phyloP scores from a whole-genome alignment of 2,888 invertebrate genomes.

The Rhaphigaster nebulosa region DNA sequence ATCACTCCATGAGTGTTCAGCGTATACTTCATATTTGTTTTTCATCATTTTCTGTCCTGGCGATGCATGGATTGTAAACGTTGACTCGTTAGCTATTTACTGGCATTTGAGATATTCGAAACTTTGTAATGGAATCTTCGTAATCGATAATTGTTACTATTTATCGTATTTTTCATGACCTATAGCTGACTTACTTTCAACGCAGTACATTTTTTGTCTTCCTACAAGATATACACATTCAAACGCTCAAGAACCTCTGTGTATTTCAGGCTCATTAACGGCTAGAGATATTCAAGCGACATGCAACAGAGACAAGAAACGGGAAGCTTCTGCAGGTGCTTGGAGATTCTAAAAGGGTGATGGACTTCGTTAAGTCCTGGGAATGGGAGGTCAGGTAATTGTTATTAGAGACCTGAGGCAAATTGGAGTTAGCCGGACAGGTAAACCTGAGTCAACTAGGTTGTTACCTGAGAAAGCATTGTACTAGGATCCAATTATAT shows the following conservation, averaged over 20 bases:
- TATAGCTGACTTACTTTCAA: no score
- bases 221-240: not conserved
- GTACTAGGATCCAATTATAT: not conserved
- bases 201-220: not conserved
- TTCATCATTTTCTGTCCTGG: no score
- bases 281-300: not conserved
- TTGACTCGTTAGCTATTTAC: no score
- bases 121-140: no score
- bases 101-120: no score
- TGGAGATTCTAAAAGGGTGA: not conserved
- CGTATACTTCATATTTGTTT: no score
- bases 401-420: conserved; percentile 17
- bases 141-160: no score
- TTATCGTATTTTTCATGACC: no score
- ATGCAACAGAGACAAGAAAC: not conserved
- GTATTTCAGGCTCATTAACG: not conserved
- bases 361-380: not conserved
- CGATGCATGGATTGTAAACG: no score
- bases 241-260: not conserved
- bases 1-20: no score
- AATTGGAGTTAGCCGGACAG: not conserved
- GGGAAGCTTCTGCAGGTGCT: not conserved
- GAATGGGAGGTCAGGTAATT: conserved; percentile 2
- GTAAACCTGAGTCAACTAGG: not conserved
- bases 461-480: not conserved